These are phyloP conservation scores for Desmophyllum pertusum DNA, from an alignment of 92 coral and sea anemone species.

Conservation along the genomic window DNA sequence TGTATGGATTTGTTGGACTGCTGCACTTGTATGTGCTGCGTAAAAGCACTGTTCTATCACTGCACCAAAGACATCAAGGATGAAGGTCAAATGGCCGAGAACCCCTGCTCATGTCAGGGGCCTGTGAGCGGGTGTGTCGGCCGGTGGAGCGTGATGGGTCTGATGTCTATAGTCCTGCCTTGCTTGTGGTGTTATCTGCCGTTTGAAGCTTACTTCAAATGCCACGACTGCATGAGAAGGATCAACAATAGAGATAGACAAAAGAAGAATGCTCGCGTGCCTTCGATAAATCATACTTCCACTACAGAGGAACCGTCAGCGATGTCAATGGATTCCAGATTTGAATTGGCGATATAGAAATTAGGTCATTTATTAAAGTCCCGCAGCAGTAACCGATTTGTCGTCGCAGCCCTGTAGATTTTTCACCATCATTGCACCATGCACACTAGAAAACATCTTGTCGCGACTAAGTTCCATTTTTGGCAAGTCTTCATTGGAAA, in stretches of 20 bases:
- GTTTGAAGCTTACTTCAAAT: conserved; percentile 60
- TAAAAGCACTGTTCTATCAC: conserved; percentile 89
- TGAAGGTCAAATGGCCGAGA: conserved; percentile 70
- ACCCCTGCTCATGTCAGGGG: conserved; percentile 81
- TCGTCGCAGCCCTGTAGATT: neutral
- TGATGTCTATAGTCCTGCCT: conserved; percentile 72
- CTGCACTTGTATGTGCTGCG: conserved; percentile 96
- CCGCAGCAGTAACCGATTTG: neutral
- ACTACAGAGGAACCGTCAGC: conserved; percentile 18
- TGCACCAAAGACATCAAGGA: conserved; percentile 83
- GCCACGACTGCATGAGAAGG: conserved; percentile 23
- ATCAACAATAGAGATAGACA: neutral
- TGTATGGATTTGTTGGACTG: conserved; percentile 73
- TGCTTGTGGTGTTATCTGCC: conserved; percentile 80
- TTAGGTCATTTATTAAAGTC: neutral
- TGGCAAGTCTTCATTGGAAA: too few species aligned
- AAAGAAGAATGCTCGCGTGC: neutral
- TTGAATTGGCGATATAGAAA: neutral
- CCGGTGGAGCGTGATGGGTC: conserved; percentile 80
- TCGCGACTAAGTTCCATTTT: neutral
- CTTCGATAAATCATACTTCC: neutral
- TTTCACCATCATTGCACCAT: too few species aligned
- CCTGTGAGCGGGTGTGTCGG: conserved; percentile 59
- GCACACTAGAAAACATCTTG: neutral
- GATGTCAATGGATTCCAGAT: conserved; percentile 1